Evolutionary conservation across 2,797 vertebrate genomes (phyloP).

Genomic region (Amphiprion clarkii): DNA sequence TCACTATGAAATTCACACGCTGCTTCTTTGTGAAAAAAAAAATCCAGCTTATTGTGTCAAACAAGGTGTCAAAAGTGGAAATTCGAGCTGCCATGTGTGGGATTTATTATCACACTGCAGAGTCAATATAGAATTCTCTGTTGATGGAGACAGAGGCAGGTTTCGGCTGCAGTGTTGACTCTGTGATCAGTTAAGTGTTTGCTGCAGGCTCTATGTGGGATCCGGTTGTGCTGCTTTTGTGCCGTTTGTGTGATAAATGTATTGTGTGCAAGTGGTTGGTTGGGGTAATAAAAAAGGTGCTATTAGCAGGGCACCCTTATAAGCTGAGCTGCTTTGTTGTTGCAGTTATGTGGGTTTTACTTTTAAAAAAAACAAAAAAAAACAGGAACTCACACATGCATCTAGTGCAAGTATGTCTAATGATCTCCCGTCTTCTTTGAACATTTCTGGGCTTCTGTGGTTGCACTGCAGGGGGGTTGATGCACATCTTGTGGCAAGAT

Average conservation of each 20-base stretch:
- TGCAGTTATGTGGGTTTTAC: conserved; percentile 45
- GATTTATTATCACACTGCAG: conserved; percentile 14
- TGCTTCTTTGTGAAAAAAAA: background rate
- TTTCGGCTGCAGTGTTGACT: conserved; percentile 53
- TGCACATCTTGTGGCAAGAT: conserved; percentile 49
- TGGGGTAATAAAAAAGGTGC: conserved; percentile 61
- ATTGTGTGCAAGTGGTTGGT: conserved; percentile 70
- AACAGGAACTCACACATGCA: conserved; percentile 23
- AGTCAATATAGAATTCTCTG: conserved; percentile 16
- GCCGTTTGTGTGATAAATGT: conserved; percentile 65
- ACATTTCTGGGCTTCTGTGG: conserved; percentile 21
- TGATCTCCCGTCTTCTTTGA: conserved; percentile 37
- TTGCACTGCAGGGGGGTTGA: conserved; percentile 20
- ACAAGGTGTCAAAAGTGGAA: background rate
- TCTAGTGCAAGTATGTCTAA: background rate
- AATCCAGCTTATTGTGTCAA: background rate
- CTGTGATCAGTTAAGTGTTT: conserved; percentile 49
- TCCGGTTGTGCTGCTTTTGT: conserved; percentile 83
- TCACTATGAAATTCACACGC: background rate
- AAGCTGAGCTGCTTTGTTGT: conserved; percentile 46
- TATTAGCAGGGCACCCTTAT: conserved; percentile 52
- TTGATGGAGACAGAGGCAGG: conserved; percentile 21
- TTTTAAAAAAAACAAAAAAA: background rate
- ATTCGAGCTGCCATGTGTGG: conserved; percentile 4
- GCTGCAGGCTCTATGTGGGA: conserved; percentile 76